Evolutionary conservation across 1,140 invertebrate genomes (phyloP), one percentile per base, ranked within the genome.

Genomic region (Stenopsyche tienmushanensis): DNA sequence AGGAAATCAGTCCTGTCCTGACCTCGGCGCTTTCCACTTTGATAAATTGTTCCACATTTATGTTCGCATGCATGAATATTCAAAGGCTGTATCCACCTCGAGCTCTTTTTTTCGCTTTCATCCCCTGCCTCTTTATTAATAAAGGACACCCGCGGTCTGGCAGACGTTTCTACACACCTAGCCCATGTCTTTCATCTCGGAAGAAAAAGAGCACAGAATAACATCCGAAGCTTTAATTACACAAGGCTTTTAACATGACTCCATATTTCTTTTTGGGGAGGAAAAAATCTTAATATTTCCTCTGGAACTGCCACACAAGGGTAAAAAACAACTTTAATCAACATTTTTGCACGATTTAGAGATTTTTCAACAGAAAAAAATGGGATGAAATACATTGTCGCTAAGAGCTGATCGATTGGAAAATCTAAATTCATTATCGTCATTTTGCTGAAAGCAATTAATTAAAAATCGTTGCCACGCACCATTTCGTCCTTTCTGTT

Each of bases 11-110:
- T 18, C 52, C 18, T 29, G 25, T 21, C 25, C n/a, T 9, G 39
- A 54, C 39, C 52, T 34, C 25, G 52, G 29, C 52, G 39, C 52
- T 34, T 54, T 54, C 52, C 21, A n/a, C 52, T 54, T 54, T 54
- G 52, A 54, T 29, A 15, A 15, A 54, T n/a, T 54, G 25, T 54
- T 34, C 21, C 52, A 15, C 52, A 54, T 54, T 54, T 17, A 29
- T 17, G 52, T 54, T 34, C 25, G 24, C 52, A 54, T 54, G 52
- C 52, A 54, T 54, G 52, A 54, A 54, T 54, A 54, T 54, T 54
- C 52, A 54, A 54, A 54, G 26, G 26, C 7, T 39, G 5, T 39
- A 8, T 13, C 29, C 7, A n/a, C 29, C 29, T 39, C 29, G 29
- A 39, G 7, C n/a, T n/a, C n/a, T n/a, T n/a, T 52, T 24, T 52